A percentile compares a stretch with the other conserved stretches of the same genome.
Conservation (phyloP, 2,113 vertebrate genomes). For the Semnornis frantzii region DNA sequence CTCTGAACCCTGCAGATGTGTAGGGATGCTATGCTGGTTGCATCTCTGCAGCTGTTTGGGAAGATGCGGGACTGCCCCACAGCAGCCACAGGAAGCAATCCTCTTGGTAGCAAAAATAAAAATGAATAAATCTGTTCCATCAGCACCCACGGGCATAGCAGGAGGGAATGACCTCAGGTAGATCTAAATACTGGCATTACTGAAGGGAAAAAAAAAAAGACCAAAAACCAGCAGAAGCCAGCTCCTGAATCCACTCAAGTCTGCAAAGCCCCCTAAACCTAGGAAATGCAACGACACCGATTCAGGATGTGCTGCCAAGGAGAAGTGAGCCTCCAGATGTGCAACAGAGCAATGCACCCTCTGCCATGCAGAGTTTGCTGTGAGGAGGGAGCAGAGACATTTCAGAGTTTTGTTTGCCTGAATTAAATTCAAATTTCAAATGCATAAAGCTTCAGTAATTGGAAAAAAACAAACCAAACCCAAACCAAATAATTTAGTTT, state of each 20-base stretch:
- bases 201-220: not conserved
- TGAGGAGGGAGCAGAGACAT: not conserved
- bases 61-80: not conserved
- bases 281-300: accelerated
- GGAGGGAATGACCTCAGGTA: not conserved
- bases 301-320: not conserved
- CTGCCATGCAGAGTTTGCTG: not conserved
- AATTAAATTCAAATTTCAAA: not conserved
- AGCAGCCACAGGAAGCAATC: not conserved
- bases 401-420: not conserved
- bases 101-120: not conserved
- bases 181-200: accelerated
- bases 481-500: too few relatives aligned
- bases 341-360: not conserved
- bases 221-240: not conserved
- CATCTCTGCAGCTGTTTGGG: not conserved
- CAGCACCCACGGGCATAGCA: accelerated
- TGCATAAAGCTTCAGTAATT: not conserved
- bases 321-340: not conserved
- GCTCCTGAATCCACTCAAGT: not conserved
- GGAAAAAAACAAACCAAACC: not conserved
- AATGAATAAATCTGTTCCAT: not conserved
- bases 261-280: not conserved
- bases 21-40: not conserved
- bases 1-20: not conserved